Percentiles rank a stretch among this genome's conserved stretches.
These are phyloP conservation scores for Xyliphius kryptos DNA, from an alignment of 2,113 vertebrate genomes.

Conservation along the genomic window DNA sequence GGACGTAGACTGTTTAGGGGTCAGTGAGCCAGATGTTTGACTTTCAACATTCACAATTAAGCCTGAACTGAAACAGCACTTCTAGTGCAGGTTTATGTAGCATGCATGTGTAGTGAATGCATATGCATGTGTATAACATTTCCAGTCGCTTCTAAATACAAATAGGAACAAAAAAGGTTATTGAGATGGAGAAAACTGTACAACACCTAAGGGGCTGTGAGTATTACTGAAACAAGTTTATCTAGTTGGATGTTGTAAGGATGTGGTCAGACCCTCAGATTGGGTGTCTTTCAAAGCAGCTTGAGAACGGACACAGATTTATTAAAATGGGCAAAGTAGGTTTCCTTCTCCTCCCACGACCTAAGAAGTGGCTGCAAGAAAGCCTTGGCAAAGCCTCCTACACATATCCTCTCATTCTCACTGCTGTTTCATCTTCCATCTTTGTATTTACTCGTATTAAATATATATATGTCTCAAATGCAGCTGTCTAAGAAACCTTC, in stretches of 20 bases:
- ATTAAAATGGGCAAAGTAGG: conserved; percentile 7
- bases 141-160: no score
- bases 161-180: no score
- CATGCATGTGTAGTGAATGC: no score
- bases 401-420: conserved; percentile 48
- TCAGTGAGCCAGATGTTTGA: conserved; percentile 55
- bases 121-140: no score
- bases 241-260: no score
- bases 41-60: conserved; percentile 24
- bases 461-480: conserved; percentile 22
- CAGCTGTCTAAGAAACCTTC: conserved; percentile 28
- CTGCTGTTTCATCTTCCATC: conserved; percentile 36
- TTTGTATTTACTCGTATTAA: conserved; percentile 38
- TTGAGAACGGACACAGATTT: conserved; percentile 25
- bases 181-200: no score
- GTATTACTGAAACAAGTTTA: no score
- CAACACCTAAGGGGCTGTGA: no score
- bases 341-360: conserved; percentile 56
- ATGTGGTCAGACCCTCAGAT: no score
- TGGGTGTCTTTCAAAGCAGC: no score
- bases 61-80: no score
- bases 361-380: conserved; percentile 51
- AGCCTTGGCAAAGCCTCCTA: conserved; percentile 51
- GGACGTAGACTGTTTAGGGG: conserved; percentile 48
- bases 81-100: no score